Conservation (phyloP, 2,113 vertebrate genomes). For the Nettapus auritus region DNA sequence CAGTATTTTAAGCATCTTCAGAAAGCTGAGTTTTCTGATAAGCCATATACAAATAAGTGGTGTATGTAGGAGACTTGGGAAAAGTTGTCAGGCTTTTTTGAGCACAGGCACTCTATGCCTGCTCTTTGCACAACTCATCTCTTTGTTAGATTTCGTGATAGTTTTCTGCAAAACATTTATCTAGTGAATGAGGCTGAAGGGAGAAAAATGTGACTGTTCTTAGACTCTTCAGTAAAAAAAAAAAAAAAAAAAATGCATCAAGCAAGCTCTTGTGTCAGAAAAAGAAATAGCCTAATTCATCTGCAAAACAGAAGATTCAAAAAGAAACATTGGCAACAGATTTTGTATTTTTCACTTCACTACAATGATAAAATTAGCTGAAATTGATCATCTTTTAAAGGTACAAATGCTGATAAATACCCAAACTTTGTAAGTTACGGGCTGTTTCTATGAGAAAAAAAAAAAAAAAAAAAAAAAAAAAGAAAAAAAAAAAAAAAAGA, state of each 20-base stretch:
- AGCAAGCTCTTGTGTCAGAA: neutral
- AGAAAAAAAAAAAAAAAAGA: neutral
- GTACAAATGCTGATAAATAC: neutral
- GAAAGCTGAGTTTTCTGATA: neutral
- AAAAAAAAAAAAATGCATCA: rapidly evolving
- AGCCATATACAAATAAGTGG: neutral
- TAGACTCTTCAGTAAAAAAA: neutral
- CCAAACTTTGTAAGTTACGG: neutral
- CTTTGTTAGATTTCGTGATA: neutral
- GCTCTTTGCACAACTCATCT: neutral
- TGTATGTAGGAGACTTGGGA: neutral
- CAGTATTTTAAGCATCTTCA: neutral
- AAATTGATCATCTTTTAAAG: neutral
- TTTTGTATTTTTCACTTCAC: neutral
- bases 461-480: neutral
- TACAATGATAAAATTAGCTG: neutral
- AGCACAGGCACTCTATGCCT: neutral
- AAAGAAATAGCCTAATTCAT: neutral
- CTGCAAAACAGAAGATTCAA: neutral
- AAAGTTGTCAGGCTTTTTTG: neutral
- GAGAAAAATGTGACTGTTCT: neutral
- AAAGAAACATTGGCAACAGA: neutral
- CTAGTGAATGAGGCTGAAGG: neutral
- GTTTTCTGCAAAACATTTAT: neutral
- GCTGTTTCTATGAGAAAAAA: neutral